phyloP scores from a whole-genome alignment of 2,113 vertebrate genomes.

The Grantiella picta region DNA sequence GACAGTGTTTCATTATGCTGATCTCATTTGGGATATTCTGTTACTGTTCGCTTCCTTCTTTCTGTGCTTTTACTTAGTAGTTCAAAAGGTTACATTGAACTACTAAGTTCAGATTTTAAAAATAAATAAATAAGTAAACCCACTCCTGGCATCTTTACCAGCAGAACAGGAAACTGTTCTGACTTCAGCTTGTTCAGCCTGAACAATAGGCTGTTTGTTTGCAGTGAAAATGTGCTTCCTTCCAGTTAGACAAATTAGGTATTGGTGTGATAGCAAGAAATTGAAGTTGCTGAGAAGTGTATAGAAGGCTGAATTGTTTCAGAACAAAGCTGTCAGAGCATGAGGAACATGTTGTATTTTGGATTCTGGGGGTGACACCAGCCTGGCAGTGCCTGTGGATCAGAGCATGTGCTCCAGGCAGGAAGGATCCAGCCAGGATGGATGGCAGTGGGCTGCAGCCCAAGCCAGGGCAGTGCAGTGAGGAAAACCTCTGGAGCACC shows the following conservation, averaged over 20 bases:
- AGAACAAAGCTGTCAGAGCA: background rate
- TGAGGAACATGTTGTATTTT: background rate
- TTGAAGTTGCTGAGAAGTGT: background rate
- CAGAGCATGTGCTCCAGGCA: background rate
- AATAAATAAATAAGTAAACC: background rate
- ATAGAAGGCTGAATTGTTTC: background rate
- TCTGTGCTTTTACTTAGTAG: background rate
- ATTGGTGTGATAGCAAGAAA: background rate
- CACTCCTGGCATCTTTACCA: background rate
- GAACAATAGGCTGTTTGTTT: background rate
- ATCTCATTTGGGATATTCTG: background rate
- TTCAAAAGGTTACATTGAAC: background rate
- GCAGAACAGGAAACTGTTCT: background rate
- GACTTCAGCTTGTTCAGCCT: background rate
- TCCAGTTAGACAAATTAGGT: background rate
- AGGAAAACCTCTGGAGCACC: background rate
- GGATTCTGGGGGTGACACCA: background rate
- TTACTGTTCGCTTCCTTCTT: background rate
- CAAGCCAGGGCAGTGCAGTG: rapidly evolving
- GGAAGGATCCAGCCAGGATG: rapidly evolving
- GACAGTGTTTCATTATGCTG: background rate
- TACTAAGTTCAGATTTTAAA: background rate
- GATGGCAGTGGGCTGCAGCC: background rate
- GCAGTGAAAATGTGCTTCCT: background rate
- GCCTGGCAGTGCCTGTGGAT: background rate